These are phyloP conservation scores for Lamellibrachia luymesi DNA, from an alignment of 1,140 invertebrate genomes.

Conservation along the genomic window DNA sequence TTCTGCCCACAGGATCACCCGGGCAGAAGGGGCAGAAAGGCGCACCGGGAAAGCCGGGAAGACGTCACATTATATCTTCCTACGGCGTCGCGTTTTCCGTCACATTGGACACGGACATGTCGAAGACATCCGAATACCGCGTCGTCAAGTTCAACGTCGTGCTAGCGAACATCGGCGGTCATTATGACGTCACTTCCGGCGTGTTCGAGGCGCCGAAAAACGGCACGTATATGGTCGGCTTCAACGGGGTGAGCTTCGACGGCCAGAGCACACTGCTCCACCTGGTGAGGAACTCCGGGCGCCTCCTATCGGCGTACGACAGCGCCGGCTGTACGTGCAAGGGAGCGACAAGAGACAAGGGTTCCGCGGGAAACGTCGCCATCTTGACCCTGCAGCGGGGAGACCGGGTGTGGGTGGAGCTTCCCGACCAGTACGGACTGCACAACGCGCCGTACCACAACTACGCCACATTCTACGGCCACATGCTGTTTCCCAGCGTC, in stretches of 20 bases:
- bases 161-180: conserved; percentile 34
- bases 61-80: not conserved
- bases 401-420: conserved; percentile 28
- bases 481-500: conserved; percentile 13
- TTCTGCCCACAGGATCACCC: conserved; percentile 4
- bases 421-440: conserved; percentile 24
- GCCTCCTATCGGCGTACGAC: conserved; percentile 29
- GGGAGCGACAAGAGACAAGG: not conserved
- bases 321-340: conserved; percentile 24
- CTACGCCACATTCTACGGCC: conserved; percentile 29
- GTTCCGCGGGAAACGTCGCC: conserved; percentile 25
- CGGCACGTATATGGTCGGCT: conserved; percentile 35
- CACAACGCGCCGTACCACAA: conserved; percentile 31
- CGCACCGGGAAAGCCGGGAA: not conserved
- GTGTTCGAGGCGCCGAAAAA: conserved; percentile 34
- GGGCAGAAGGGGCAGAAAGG: conserved; percentile 22
- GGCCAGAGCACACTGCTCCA: conserved; percentile 29
- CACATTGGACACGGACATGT: conserved; percentile 23
- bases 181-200: conserved; percentile 31
- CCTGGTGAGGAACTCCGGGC: conserved; percentile 23
- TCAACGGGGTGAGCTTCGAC: conserved; percentile 27
- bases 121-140: conserved; percentile 19
- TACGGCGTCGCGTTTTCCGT: conserved; percentile 25
- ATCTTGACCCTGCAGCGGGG: conserved; percentile 22
- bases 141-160: conserved; percentile 31